These are phyloP conservation scores for Scrobipalpa atriplicella DNA, from an alignment of 2,888 invertebrate genomes.

Conservation along the genomic window DNA sequence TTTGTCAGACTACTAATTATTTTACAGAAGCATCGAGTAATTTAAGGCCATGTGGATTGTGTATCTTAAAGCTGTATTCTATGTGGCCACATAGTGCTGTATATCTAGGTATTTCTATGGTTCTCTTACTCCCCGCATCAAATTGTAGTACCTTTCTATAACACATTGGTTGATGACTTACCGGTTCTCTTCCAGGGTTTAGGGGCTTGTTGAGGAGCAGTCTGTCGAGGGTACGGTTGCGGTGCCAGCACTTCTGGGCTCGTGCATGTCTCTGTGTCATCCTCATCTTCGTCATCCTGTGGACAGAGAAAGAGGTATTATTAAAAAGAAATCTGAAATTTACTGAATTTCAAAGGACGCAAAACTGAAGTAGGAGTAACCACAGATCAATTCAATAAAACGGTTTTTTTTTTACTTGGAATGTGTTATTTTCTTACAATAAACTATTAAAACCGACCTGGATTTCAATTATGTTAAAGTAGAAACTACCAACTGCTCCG, in stretches of 20 bases:
- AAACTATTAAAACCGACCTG: too few species aligned
- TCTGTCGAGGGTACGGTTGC: conserved; percentile 75
- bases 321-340: too few species aligned
- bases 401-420: too few species aligned
- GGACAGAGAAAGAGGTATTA: conserved; percentile 26
- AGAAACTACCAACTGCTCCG: background rate
- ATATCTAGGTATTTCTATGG: background rate
- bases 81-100: background rate
- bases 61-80: background rate
- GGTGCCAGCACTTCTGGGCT: conserved; percentile 71
- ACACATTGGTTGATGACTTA: conserved; percentile 42
- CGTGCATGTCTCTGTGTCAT: conserved; percentile 72
- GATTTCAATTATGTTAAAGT: background rate
- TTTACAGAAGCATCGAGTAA: background rate
- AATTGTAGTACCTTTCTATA: too few species aligned
- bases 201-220: conserved; percentile 65
- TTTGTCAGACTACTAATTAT: background rate
- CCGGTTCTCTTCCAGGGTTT: conserved; percentile 81
- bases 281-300: conserved; percentile 79
- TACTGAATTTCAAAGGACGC: too few species aligned
- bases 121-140: background rate
- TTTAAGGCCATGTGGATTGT: background rate
- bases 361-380: too few species aligned
- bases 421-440: too few species aligned
- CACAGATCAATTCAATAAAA: too few species aligned